These are phyloP conservation scores for Hippoglossus stenolepis DNA, from an alignment of 2,113 vertebrate genomes.

Conservation along the genomic window DNA sequence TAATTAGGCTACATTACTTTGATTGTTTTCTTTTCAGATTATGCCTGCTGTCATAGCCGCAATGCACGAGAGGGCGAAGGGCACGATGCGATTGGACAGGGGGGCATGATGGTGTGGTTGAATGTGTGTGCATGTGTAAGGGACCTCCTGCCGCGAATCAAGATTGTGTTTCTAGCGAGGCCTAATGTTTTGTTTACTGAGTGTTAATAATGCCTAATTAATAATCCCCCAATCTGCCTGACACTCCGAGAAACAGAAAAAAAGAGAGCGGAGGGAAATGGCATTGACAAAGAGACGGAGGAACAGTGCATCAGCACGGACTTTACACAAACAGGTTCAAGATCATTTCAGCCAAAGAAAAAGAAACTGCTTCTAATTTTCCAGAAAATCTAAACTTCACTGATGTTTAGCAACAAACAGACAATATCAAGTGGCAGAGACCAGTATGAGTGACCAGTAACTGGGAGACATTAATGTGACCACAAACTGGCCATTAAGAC, in stretches of 20 bases:
- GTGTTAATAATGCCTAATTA: constrained; percentile 99
- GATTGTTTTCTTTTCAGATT: constrained; percentile 89
- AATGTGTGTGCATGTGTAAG: constrained; percentile 58
- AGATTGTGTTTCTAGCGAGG: constrained; percentile 96
- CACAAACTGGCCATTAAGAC: too few species aligned
- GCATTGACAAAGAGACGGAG: constrained; percentile 53
- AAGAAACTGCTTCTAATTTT: background rate
- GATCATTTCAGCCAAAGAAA: constrained; percentile 1
- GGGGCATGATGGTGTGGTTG: constrained; percentile 57
- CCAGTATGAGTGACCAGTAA: background rate
- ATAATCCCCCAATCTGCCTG: constrained; percentile 89
- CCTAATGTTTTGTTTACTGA: constrained; percentile 99
- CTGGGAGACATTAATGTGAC: background rate
- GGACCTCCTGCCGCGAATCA: constrained; percentile 89
- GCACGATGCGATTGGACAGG: constrained; percentile 90
- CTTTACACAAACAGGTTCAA: background rate
- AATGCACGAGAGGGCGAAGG: constrained; percentile 86
- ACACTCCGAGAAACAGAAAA: constrained; percentile 74
- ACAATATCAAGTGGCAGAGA: too few species aligned
- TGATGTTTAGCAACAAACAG: background rate
- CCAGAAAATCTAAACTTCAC: background rate
- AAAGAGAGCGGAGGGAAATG: constrained; percentile 46
- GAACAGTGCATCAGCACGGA: background rate
- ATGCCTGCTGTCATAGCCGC: constrained; percentile 83
- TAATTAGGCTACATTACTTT: constrained; percentile 88